phyloP scores from a whole-genome alignment of 2,888 invertebrate species.

The Phalera bucephala region DNA sequence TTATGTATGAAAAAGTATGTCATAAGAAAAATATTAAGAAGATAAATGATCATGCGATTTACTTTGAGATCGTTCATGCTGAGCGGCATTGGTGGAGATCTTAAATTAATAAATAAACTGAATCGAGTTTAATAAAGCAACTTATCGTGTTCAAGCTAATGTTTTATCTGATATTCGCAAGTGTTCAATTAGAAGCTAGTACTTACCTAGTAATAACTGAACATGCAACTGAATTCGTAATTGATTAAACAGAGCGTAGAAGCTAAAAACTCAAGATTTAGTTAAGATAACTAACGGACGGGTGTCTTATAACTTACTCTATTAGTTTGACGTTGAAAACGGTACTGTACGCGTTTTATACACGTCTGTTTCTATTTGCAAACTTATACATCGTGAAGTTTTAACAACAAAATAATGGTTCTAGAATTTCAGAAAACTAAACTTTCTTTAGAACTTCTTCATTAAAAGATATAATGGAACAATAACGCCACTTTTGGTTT shows the following conservation, averaged over 20 bases:
- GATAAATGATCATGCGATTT: not conserved
- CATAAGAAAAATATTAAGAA: not conserved
- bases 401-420: too few species aligned
- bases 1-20: constrained; percentile 3
- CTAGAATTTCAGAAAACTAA: too few species aligned
- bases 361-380: too few species aligned
- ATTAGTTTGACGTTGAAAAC: not conserved
- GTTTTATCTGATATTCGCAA: not conserved
- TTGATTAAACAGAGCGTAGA: constrained; percentile 18
- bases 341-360: too few species aligned
- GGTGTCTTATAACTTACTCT: not conserved
- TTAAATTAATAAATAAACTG: too few species aligned
- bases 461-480: too few species aligned
- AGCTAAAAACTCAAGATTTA: constrained; percentile 5
- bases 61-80: not conserved
- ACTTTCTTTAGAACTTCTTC: too few species aligned
- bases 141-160: too few species aligned
- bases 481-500: too few species aligned
- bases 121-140: too few species aligned
- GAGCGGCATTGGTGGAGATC: not conserved
- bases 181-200: not conserved
- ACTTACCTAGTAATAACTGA: not conserved
- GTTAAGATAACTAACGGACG: not conserved
- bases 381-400: too few species aligned
- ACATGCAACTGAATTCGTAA: not conserved